Evolutionary conservation across 2,113 vertebrate genomes (phyloP), one percentile per base, ranked within the genome.

Genomic region (Cheirogaleus medius): DNA sequence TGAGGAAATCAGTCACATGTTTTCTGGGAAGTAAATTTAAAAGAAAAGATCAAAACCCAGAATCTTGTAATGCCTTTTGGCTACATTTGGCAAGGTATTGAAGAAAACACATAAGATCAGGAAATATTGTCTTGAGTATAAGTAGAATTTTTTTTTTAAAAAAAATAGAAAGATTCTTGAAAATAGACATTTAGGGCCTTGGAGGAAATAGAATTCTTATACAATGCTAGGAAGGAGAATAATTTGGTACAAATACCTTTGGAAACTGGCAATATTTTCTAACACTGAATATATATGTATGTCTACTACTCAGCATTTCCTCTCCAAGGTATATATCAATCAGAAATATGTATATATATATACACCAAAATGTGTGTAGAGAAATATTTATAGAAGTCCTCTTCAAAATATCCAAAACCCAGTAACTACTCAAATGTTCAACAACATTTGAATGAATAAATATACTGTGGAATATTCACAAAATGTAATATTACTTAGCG

Each of bases 91-190:
- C 44, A 94, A 95, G 49, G 4, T 66, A n/a, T 34, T 96, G 42
- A 91, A 81, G 66, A 86, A 86, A 97, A 77, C 73, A 81, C 17
- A 20, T 58, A 82, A 39, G 49, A 83, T 77, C n/a, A 87, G 21
- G 66, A 86, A 90, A 93, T 25, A 69, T 12, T 66, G n/a, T 77
- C 42, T 58, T 71, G n/a, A 83, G 18, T 83, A 14, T 8, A 63
- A 82, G n/a, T 15, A 92, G 52, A 82, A 78, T 23, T 54, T 91
- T 91, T 56, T 56, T 56, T 64, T 17, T 6, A 44, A 27, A 23
- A 60, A 47, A 64, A 14, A 18, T 25, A 76, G 42, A 49, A 25
- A 95, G 27, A 86, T 42, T 64, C 32, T 63, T 82, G 18, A 95
- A 86, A 83, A 85, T 44, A 78, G 7, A 74, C 3, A 32, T 78